phyloP scores from a whole-genome alignment of 2,113 vertebrate genomes.

The Chrysemys picta region DNA sequence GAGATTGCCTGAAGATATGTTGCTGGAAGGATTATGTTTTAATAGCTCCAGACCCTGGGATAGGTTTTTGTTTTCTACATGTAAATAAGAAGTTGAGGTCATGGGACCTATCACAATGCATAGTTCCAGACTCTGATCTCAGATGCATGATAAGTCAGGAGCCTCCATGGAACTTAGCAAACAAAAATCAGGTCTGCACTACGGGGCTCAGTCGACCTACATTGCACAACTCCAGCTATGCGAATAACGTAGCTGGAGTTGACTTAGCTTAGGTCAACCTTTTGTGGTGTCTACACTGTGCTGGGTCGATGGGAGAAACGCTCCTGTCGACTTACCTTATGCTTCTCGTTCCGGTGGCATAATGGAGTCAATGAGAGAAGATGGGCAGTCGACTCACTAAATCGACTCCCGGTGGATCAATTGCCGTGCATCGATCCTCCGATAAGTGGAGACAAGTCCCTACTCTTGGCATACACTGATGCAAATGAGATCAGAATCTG shows the following conservation, averaged over 20 bases:
- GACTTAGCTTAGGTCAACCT: too few species aligned
- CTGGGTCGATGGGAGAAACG: too few species aligned
- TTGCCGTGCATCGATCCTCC: rapidly evolving
- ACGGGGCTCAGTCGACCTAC: too few species aligned
- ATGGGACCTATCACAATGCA: background rate
- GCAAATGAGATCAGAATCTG: background rate
- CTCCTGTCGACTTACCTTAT: too few species aligned
- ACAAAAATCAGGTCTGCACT: background rate
- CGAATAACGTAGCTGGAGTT: too few species aligned
- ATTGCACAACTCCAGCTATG: too few species aligned
- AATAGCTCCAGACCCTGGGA: background rate
- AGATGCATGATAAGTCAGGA: background rate
- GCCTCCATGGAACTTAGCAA: background rate
- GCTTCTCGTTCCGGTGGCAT: too few species aligned
- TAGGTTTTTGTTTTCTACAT: background rate
- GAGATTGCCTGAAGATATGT: background rate
- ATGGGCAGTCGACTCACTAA: too few species aligned
- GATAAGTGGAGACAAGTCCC: too few species aligned
- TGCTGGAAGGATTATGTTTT: background rate
- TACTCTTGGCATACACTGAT: background rate
- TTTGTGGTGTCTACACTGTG: too few species aligned
- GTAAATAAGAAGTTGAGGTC: background rate
- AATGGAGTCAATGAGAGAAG: too few species aligned
- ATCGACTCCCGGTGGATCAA: too few species aligned
- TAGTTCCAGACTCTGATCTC: background rate